These are phyloP conservation scores for Pantala flavescens DNA, from an alignment of 1,140 invertebrate genomes.

Conservation along the genomic window DNA sequence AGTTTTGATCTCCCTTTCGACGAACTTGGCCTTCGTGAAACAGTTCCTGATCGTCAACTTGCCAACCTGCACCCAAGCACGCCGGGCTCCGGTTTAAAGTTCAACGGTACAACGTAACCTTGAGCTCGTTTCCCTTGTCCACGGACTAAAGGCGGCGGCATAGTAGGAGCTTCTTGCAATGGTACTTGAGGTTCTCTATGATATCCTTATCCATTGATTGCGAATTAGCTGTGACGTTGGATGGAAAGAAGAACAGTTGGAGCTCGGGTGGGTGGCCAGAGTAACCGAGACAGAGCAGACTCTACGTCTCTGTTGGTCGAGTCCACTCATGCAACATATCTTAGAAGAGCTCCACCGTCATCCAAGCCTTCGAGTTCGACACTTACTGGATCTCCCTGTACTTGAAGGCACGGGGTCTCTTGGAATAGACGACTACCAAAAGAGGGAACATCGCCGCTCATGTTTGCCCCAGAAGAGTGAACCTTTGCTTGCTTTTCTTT, in stretches of 20 bases:
- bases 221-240: slow-evolving; percentile 33
- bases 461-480: slow-evolving; percentile 34
- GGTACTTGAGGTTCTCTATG: slow-evolving; percentile 31
- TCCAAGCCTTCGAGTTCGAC: slow-evolving; percentile 39
- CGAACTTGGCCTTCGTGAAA: not conserved
- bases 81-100: not conserved
- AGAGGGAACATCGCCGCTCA: slow-evolving; percentile 36
- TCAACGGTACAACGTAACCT: not conserved
- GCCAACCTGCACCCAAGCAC: not conserved
- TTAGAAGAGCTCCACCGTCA: slow-evolving; percentile 28
- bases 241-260: slow-evolving; percentile 29
- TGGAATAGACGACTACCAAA: slow-evolving; percentile 37
- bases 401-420: slow-evolving; percentile 38
- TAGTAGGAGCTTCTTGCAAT: slow-evolving; percentile 27
- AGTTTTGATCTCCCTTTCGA: not conserved
- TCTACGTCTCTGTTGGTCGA: slow-evolving; percentile 21
- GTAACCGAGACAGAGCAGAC: slow-evolving; percentile 12
- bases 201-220: slow-evolving; percentile 40
- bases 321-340: slow-evolving; percentile 23
- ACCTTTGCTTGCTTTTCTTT: slow-evolving; percentile 36
- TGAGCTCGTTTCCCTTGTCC: not conserved
- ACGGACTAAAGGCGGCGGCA: not conserved
- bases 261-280: not conserved
- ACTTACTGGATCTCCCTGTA: slow-evolving; percentile 33
- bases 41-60: not conserved